A percentile compares a stretch with the other conserved stretches of the same genome.
These are phyloP conservation scores for Drosophila jambulina DNA, from an alignment of 1,140 invertebrate species.

Conservation along the genomic window DNA sequence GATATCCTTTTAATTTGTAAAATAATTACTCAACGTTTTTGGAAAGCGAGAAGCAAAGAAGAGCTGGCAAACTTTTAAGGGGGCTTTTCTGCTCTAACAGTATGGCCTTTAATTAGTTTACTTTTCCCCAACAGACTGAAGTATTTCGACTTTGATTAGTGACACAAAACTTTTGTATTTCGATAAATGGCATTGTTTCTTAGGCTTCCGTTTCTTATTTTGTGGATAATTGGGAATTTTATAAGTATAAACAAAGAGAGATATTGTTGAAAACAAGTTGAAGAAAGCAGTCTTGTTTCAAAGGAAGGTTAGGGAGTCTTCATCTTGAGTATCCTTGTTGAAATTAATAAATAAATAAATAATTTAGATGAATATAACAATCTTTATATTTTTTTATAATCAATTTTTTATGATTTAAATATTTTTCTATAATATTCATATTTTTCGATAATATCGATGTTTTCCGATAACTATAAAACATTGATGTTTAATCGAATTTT, in stretches of 20 bases:
- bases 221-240: neutral
- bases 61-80: neutral
- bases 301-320: neutral
- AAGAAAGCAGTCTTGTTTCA: neutral
- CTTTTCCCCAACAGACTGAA: neutral
- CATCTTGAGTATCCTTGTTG: too few species aligned
- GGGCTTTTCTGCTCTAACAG: neutral
- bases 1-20: slow-evolving; percentile 30
- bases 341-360: too few species aligned
- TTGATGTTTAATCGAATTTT: too few species aligned
- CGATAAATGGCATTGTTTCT: neutral
- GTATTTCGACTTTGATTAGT: slow-evolving; percentile 2
- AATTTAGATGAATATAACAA: too few species aligned
- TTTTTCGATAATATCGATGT: too few species aligned
- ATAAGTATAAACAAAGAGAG: neutral
- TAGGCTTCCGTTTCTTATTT: neutral
- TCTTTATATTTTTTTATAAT: too few species aligned
- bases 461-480: too few species aligned
- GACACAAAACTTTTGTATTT: slow-evolving; percentile 5
- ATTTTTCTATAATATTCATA: too few species aligned
- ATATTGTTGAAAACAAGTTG: neutral
- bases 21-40: slow-evolving; percentile 21
- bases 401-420: too few species aligned
- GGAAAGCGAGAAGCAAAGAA: neutral
- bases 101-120: slow-evolving; percentile 24